Base-by-base conservation (phyloP, 64 coral and sea anemone species). In the Stichodactyla helianthus region DNA sequence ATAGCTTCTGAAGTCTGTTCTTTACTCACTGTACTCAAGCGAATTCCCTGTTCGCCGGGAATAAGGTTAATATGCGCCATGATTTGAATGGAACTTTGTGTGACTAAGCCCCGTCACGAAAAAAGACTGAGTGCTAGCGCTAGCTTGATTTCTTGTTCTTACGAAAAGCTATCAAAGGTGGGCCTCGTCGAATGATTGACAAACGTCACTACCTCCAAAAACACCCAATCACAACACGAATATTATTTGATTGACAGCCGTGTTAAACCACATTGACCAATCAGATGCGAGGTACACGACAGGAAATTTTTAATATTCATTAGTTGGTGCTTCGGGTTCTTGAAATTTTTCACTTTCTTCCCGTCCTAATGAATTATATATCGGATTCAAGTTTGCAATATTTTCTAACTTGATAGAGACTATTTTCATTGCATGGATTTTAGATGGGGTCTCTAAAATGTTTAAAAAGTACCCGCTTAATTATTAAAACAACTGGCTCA, bases 21-120 rank as follows among this genome's bases (percentile, higher is more conserved):
- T 19, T 11, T 26, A 87, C 91, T 88, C 79, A 96, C 94, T 50
- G 94, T 84, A 68, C 91, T 96, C 0, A 96, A 87, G 16, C 94
- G 90, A 53, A 96, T 88, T 81, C 94, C 94, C 19, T 71, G 67
- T 58, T 84, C 83, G 14, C 83, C 83, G 5, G 83, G 83, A 31
- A 84, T 84, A 17, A 84, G 59, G 83, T 84, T 84, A 18, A 84
- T 84, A 54, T 84, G 56, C 7, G 83, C 22, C 83, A 84, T 84
- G 6, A 61, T 60, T 74, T 74, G n/a, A 13, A 74, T 27, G 26
- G 5, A 31, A 31, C 8, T 74, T 74, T 74, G 68, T 74, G 68
- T 74, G 68, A 74, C 68, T 31, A 10, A 31, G 35, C 35, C 35
- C 4, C 68, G 68, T 74, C 68, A 74, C 68, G 68, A 74, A 26